Conservation (phyloP, 64 coral and sea anemone species). For the Montipora sp. region DNA sequence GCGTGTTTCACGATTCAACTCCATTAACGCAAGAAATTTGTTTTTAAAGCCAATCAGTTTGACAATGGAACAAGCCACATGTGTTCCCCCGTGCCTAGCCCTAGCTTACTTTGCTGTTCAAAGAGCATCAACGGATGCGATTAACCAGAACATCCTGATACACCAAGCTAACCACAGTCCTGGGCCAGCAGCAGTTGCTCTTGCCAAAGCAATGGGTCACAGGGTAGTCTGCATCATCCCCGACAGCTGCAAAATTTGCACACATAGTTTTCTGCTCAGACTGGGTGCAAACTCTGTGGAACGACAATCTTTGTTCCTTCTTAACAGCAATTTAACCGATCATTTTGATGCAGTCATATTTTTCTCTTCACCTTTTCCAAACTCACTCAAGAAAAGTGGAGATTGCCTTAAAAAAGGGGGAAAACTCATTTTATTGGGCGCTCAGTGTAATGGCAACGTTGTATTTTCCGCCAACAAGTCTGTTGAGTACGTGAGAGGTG, state of each 20-base stretch:
- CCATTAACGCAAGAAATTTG: not conserved
- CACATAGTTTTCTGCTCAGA: slow-evolving; percentile 7
- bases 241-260: not conserved
- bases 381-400: slow-evolving; percentile 47
- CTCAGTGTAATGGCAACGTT: slow-evolving; percentile 26
- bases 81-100: slow-evolving; percentile 1
- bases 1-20: not conserved
- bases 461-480: slow-evolving; percentile 11
- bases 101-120: slow-evolving; percentile 27
- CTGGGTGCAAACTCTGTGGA: slow-evolving; percentile 25
- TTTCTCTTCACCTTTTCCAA: slow-evolving; percentile 40
- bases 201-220: slow-evolving; percentile 69
- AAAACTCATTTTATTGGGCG: slow-evolving; percentile 43
- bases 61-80: slow-evolving; percentile 21
- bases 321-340: not conserved
- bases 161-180: slow-evolving; percentile 59
- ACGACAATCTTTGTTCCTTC: not conserved
- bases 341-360: slow-evolving; percentile 65
- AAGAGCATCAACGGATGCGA: not conserved
- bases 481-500: slow-evolving; percentile 44
- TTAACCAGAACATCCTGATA: slow-evolving; percentile 31
- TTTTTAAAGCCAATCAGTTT: slow-evolving; percentile 30
- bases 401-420: slow-evolving; percentile 22
- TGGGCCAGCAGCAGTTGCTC: slow-evolving; percentile 44
- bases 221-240: slow-evolving; percentile 50